A percentile compares a stretch with the other conserved stretches of the same genome.
phyloP scores from a whole-genome alignment of 2,888 invertebrate species.

The Polymixis lichenea region DNA sequence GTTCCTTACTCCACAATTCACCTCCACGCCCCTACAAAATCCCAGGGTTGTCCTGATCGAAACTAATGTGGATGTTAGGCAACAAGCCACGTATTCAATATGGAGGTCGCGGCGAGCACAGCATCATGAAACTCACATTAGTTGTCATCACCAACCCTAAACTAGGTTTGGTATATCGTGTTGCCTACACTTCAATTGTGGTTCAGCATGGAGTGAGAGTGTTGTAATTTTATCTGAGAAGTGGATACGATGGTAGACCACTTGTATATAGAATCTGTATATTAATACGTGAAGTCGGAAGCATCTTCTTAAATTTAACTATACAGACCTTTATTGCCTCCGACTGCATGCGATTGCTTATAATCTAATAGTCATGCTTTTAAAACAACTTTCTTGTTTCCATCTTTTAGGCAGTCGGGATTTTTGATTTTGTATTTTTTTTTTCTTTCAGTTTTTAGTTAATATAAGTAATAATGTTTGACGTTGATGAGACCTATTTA shows the following conservation, averaged over 20 bases:
- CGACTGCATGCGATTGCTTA: too few relatives aligned
- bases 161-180: conserved; percentile 14
- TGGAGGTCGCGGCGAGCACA: conserved; percentile 32
- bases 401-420: too few relatives aligned
- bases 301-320: too few relatives aligned
- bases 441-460: too few relatives aligned
- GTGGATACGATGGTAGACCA: background rate
- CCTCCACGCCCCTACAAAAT: background rate
- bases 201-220: background rate
- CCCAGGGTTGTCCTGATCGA: conserved; percentile 41
- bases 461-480: too few relatives aligned
- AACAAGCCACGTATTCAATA: conserved; percentile 69
- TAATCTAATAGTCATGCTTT: too few relatives aligned
- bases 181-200: conserved; percentile 21
- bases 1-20: background rate
- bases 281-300: too few relatives aligned
- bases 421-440: too few relatives aligned
- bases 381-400: too few relatives aligned
- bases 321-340: too few relatives aligned
- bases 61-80: conserved; percentile 57
- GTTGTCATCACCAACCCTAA: conserved; percentile 42
- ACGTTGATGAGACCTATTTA: too few relatives aligned
- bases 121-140: conserved; percentile 60
- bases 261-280: too few relatives aligned
- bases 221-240: background rate